Evolutionary conservation across 2,888 invertebrate genomes (phyloP).

Genomic region (Tenthredo amoena): DNA sequence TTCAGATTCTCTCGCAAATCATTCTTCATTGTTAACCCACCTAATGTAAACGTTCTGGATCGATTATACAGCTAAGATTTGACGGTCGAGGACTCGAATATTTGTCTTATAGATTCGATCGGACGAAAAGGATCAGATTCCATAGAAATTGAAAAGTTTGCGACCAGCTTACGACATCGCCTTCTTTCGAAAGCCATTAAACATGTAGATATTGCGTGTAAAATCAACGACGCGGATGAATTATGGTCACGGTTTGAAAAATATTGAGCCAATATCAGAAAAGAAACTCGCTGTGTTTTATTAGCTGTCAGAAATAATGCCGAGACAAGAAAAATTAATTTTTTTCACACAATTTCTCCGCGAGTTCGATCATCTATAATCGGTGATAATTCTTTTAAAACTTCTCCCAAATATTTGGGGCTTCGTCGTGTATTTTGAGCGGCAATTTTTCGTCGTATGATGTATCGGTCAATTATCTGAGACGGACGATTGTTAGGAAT

Average conservation of each 20-base stretch:
- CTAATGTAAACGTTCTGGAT: neutral
- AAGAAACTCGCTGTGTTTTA: neutral
- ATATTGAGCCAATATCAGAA: neutral
- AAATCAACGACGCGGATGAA: neutral
- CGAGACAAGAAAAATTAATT: neutral
- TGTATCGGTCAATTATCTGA: neutral
- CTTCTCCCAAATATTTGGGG: neutral
- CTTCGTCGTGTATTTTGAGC: neutral
- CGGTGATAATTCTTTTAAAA: neutral
- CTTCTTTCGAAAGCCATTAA: neutral
- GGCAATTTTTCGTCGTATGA: neutral
- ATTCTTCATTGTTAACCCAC: neutral
- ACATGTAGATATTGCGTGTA: neutral
- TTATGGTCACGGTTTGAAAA: neutral
- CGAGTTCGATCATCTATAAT: neutral
- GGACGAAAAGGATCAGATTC: neutral
- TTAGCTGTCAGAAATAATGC: neutral
- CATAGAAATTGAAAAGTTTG: neutral
- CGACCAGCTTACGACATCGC: slow-evolving; percentile 9
- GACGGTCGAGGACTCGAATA: neutral
- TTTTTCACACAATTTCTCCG: neutral
- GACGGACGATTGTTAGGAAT: slow-evolving; percentile 24
- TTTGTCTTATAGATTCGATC: neutral
- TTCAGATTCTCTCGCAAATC: neutral
- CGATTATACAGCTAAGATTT: neutral